phyloP scores from a whole-genome alignment of 2,113 vertebrate species.

The Neolamprologus brichardi region DNA sequence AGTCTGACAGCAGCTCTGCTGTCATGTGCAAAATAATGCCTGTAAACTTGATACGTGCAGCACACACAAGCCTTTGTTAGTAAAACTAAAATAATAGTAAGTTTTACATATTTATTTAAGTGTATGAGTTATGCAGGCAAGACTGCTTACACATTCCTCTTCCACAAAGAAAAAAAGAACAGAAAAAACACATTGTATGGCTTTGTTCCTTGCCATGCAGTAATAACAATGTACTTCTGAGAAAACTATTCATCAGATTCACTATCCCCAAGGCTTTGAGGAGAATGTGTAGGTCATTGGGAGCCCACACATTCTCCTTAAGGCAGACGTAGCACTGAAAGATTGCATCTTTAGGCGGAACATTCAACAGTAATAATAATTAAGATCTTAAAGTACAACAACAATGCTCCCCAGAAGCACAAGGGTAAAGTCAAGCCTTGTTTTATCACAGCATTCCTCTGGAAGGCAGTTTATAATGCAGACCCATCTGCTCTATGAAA shows the following conservation, averaged over 20 bases:
- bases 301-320: background rate
- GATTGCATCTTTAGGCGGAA: background rate
- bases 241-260: background rate
- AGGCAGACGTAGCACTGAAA: background rate
- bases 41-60: background rate
- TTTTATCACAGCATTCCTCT: constrained; percentile 71
- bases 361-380: constrained; percentile 25
- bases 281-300: background rate
- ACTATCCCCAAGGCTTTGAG: background rate
- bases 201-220: background rate
- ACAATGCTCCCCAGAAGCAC: constrained; percentile 19
- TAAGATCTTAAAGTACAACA: constrained; percentile 22
- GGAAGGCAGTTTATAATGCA: constrained; percentile 81
- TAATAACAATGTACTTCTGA: background rate
- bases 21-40: background rate
- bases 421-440: constrained; percentile 14
- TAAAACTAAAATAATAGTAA: background rate
- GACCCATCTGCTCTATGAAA: constrained; percentile 82
- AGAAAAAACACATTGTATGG: background rate
- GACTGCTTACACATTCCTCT: background rate
- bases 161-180: background rate
- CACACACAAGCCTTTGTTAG: background rate
- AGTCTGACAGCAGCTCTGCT: background rate
- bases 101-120: background rate
- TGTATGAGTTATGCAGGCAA: background rate